phyloP scores from a whole-genome alignment of 64 coral and sea anemone genomes.

The Anthopleura sola region DNA sequence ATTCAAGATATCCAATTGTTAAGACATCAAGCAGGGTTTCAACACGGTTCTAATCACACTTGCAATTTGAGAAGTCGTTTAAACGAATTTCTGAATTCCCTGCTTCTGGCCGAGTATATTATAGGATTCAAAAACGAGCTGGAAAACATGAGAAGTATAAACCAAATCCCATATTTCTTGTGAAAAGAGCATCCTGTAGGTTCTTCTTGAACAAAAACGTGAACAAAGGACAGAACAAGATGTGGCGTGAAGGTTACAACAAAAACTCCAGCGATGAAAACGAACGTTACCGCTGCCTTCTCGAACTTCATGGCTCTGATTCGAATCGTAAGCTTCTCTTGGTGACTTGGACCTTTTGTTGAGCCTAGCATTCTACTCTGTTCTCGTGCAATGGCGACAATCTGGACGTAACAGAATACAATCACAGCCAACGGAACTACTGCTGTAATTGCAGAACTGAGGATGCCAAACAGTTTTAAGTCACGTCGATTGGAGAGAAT shows the following conservation, averaged over 20 bases:
- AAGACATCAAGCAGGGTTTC: not conserved
- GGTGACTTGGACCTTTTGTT: not conserved
- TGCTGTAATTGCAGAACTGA: slow-evolving; percentile 7
- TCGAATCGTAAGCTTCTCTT: not conserved
- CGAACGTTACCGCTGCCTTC: slow-evolving; percentile 53
- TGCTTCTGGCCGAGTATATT: slow-evolving; percentile 44
- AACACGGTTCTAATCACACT: not conserved
- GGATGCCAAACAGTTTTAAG: slow-evolving; percentile 31
- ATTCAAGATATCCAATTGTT: too few relatives aligned
- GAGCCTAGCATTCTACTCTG: slow-evolving; percentile 32
- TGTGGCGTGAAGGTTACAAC: slow-evolving; percentile 30
- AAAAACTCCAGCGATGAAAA: slow-evolving; percentile 57
- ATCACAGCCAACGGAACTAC: slow-evolving; percentile 38
- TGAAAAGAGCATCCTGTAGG: slow-evolving; percentile 27
- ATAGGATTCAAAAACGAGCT: slow-evolving; percentile 56
- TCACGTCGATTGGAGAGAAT: slow-evolving; percentile 30
- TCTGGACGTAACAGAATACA: slow-evolving; percentile 41
- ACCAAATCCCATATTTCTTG: slow-evolving; percentile 58
- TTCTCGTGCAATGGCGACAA: slow-evolving; percentile 27
- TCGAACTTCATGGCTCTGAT: slow-evolving; percentile 33
- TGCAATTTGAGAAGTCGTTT: not conserved
- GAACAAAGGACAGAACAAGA: slow-evolving; percentile 45
- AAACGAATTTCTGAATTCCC: slow-evolving; percentile 39
- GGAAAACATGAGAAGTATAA: slow-evolving; percentile 31
- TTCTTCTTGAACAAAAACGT: slow-evolving; percentile 20